These are phyloP conservation scores for Epistrophella euchroma DNA, from an alignment of 2,888 invertebrate species.

Conservation along the genomic window DNA sequence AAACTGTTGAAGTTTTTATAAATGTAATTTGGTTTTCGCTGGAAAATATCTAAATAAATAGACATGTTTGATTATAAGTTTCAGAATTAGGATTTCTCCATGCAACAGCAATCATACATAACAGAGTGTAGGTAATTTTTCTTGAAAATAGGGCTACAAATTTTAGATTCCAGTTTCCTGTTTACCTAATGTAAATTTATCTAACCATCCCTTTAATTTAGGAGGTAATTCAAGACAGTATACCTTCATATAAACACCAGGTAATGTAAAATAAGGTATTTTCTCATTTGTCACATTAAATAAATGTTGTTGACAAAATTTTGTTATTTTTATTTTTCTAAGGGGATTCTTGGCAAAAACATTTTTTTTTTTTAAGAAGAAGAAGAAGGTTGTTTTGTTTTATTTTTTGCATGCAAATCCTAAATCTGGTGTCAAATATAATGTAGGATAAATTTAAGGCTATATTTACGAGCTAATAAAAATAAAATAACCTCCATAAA, in stretches of 20 bases:
- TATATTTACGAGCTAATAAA: conserved; percentile 24
- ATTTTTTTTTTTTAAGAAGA: background rate
- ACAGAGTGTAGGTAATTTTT: background rate
- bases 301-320: conserved; percentile 26
- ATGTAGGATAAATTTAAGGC: conserved; percentile 9
- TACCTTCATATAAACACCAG: background rate
- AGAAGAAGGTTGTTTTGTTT: background rate
- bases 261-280: background rate
- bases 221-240: background rate
- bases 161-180: background rate
- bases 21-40: background rate
- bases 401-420: background rate
- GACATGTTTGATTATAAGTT: background rate
- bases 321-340: background rate
- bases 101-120: background rate
- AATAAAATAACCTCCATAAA: conserved; percentile 13
- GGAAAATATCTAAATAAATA: background rate
- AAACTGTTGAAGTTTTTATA: no score
- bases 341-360: background rate
- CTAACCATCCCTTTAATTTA: conserved; percentile 9
- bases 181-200: conserved; percentile 17
- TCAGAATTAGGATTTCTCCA: background rate
- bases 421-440: background rate
- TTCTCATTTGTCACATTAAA: conserved; percentile 22
- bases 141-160: background rate